phyloP scores from a whole-genome alignment of 2,113 vertebrate genomes.

The Amblyopsis rosae region DNA sequence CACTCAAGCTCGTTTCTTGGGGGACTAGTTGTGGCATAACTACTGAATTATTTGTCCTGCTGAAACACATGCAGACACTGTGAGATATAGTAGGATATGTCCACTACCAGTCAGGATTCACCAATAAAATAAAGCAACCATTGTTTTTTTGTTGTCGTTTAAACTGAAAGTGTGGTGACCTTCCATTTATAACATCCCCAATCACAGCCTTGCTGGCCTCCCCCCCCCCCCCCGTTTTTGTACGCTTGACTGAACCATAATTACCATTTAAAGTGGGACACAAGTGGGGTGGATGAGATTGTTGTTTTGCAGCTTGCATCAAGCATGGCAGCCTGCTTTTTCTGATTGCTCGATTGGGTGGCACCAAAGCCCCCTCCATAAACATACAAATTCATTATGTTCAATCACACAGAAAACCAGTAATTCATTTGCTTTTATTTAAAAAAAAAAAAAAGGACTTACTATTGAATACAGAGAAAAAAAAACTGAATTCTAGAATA shows the following conservation, averaged over 20 bases:
- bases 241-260: slow-evolving; percentile 65
- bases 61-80: background rate
- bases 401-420: slow-evolving; percentile 22
- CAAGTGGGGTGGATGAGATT: slow-evolving; percentile 47
- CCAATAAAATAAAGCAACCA: background rate
- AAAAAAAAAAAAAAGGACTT: slow-evolving; percentile 55
- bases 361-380: too few relatives aligned
- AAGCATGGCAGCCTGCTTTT: slow-evolving; percentile 26
- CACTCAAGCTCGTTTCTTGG: background rate
- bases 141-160: slow-evolving; percentile 27
- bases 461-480: slow-evolving; percentile 23
- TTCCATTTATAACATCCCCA: slow-evolving; percentile 52
- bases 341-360: slow-evolving; percentile 55
- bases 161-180: slow-evolving; percentile 34
- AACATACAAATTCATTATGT: background rate
- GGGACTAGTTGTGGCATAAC: background rate
- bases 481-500: slow-evolving; percentile 23
- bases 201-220: slow-evolving; percentile 32
- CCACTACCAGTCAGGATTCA: background rate
- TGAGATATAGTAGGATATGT: too few relatives aligned
- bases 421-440: slow-evolving; percentile 57
- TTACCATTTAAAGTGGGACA: slow-evolving; percentile 66
- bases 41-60: background rate
- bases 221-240: slow-evolving; percentile 19
- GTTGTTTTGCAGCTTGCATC: slow-evolving; percentile 53